These are phyloP conservation scores for Dusona sp. DNA, from an alignment of 2,888 invertebrate species.

Conservation along the genomic window DNA sequence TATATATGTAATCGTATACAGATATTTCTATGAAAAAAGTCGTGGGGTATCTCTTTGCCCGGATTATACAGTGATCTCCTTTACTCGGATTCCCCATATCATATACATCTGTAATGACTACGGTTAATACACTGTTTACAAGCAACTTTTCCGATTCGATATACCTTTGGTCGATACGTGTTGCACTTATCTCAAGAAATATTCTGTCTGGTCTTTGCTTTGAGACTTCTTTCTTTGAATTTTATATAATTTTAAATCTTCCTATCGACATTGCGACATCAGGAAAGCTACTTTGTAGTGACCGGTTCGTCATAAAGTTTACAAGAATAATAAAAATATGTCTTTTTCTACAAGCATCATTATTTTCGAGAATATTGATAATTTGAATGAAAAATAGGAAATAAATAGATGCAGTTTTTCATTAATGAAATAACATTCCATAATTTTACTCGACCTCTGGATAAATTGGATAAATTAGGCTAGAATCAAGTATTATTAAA, in stretches of 20 bases:
- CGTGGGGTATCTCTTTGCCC: conserved; percentile 13
- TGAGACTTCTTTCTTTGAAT: not conserved
- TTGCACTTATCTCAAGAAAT: conserved; percentile 19
- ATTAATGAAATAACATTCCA: not conserved
- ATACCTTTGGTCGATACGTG: not conserved
- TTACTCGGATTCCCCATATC: conserved; percentile 23
- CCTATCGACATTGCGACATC: not conserved
- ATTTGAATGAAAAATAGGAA: not conserved
- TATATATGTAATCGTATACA: not conserved
- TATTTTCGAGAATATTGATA: not conserved
- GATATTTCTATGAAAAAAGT: conserved; percentile 6
- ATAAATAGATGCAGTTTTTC: not conserved
- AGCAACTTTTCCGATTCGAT: conserved; percentile 38
- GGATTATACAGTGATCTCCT: conserved; percentile 41
- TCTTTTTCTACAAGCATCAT: not conserved
- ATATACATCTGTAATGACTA: conserved; percentile 50
- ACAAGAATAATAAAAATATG: not conserved
- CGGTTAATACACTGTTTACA: conserved; percentile 58
- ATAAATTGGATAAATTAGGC: not conserved
- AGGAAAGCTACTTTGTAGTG: not conserved
- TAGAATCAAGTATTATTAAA: not conserved
- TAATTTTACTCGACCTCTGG: not conserved
- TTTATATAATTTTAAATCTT: conserved; percentile 10
- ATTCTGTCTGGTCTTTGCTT: not conserved
- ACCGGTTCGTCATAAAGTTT: not conserved